Base-by-base conservation (phyloP, 2,113 vertebrate genomes). In the rat (Rattus norvegicus) region DNA sequence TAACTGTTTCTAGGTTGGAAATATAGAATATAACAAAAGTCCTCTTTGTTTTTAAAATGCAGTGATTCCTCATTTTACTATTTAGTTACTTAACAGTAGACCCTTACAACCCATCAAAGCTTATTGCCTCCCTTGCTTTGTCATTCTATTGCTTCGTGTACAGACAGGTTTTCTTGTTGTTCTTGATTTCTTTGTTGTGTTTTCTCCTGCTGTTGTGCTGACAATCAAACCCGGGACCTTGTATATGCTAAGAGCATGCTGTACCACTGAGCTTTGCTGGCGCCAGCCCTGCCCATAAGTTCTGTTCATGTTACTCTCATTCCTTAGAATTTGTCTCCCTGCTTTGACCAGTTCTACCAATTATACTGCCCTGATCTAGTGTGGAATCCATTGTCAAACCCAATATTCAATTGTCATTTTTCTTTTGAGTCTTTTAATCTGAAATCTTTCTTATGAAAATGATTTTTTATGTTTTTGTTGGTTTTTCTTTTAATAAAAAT, bases 11-110 rank as follows among this genome's bases (percentile, higher is more conserved):
- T 67, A 83, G 72, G 7, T 73, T 1, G 33, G n/a, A 91, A 5
- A 81, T 96, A 88, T 17, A 75, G 49, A 75, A 88, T 93, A 67
- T 19, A 92, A 69, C n/a, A 94, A 11, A 85, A 39, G 52, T 39
- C 36, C 24, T 52, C 92, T 93, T 47, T 83, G 22, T 20, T 89
- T 97, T 93, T 88, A 92, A 92, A 93, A 97, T 39, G 85, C 7
- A 16, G 4, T 67, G 67, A 61, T 88, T 88, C 14, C 54, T 49
- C 30, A 69, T 69, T 56, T 96, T 54, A 22, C 8, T 73, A 11
- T 88, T 92, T 28, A 75, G 4, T 39, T 92, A 76, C 47, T 83
- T 73, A 90, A 28, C 70, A 79, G 0, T 85, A 79, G 47, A 49
- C 13, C 19, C 85, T 2, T 47, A 3, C 33, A 91, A 85, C 85